Base-by-base conservation (phyloP, 2,888 invertebrate genomes). In the Coenonympha arcania region DNA sequence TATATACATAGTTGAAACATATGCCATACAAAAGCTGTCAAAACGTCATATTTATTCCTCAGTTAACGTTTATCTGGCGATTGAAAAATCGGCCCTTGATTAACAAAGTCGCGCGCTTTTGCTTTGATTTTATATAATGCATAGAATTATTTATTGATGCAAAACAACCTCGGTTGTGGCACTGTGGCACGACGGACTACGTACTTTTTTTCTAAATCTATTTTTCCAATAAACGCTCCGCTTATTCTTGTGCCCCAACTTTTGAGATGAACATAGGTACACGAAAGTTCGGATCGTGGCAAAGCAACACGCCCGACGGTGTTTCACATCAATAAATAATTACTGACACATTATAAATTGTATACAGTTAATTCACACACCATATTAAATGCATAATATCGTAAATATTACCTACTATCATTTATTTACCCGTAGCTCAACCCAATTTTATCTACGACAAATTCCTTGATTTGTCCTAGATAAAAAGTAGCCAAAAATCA, bases 151-250 rank as follows among this genome's bases (percentile, higher is more conserved):
- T 46, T 39, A 43, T 37, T 39, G 41, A 47, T 39, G 47, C 18
- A 50, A 47, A 33, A 20, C 30, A 45, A 40, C 34, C 8, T 40
- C 39, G 50, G 50, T 47, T 44, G 54, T 54, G 54, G 54, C 40
- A 22, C 34, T 40, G 13, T 45, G 37, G 50, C 54, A 54, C 54
- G 54, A 50, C 43, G 39, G 16, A 22, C 48, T 54, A 43, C 54
- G 54, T 43, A 54, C n/a, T n/a, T n/a, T n/a, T n/a, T n/a, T n/a
- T n/a, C n/a, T n/a, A n/a, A n/a, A n/a, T n/a, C n/a, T n/a, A 9
- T 6, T 15, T 33, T 26, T 20, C 20, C 5, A n/a, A n/a, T n/a
- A 19, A 19, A 19, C 11, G 15, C 9, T 22, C 6, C 37, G 39
- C 39, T 39, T 9, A 39, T 9, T 15, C 15, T 39, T 4, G 39